Evolutionary conservation across 2,797 vertebrate genomes (phyloP).

Genomic region (Nyctalus aviator): DNA sequence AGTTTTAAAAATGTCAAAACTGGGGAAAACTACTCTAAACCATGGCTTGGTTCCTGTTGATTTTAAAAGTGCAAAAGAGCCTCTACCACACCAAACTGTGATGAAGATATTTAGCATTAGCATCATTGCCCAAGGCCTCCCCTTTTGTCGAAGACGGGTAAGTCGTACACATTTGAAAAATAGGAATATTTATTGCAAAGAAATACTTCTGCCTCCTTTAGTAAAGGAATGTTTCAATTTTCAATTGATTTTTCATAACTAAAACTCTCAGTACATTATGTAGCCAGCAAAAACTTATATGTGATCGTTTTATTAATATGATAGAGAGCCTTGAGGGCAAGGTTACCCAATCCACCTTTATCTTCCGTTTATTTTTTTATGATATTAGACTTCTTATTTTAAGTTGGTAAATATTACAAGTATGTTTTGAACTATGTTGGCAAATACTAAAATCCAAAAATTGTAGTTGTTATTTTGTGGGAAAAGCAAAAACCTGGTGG

Average conservation of each 20-base stretch:
- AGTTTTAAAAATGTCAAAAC: conserved; percentile 93
- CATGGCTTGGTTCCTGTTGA: conserved; percentile 92
- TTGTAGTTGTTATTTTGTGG: conserved; percentile 29
- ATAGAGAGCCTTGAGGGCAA: background rate
- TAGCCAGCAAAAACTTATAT: background rate
- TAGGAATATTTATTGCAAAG: conserved; percentile 53
- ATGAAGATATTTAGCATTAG: conserved; percentile 99
- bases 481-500: conserved; percentile 2
- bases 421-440: conserved; percentile 27
- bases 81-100: conserved; percentile 94
- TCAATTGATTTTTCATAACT: conserved; percentile 32
- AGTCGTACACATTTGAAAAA: conserved; percentile 87
- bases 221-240: conserved; percentile 36
- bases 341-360: background rate
- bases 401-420: conserved; percentile 49
- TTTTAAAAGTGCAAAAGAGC: conserved; percentile 91
- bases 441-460: conserved; percentile 28
- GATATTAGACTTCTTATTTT: conserved; percentile 52
- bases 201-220: conserved; percentile 26
- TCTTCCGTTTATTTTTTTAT: conserved; percentile 60
- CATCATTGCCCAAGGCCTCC: conserved; percentile 97
- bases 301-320: background rate
- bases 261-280: background rate
- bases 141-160: conserved; percentile 98
- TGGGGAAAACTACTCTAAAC: conserved; percentile 90